Base-by-base conservation (phyloP, 2,797 vertebrate species). In the Xenentodon cancila region DNA sequence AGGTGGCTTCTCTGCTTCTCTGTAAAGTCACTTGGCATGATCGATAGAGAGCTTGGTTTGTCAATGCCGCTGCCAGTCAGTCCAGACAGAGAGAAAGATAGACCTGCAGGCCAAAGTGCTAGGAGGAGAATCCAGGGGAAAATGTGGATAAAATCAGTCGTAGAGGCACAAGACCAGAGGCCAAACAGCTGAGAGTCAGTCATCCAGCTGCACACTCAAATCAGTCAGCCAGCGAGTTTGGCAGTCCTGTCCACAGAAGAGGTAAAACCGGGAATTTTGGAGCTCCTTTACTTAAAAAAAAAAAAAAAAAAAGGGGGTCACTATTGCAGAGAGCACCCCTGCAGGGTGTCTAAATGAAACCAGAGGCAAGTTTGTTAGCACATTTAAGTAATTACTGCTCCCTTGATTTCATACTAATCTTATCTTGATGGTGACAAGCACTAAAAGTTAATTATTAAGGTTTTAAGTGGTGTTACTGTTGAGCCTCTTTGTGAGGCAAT, bases 1-100 rank as follows among this genome's bases (percentile, higher is more conserved):
- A 80, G 71, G 68, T 72, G 75, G 78, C 79, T 88, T 89, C 79
- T 78, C 79, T 73, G 71, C 59, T 53, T 76, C 71, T 50, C 66
- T 68, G 79, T 91, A 90, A 19, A 22, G 89, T 88, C 77, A 90
- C 83, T 83, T 76, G 81, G 77, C 63, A 52, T 76, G 86, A 84
- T 91, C 86, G 46, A 91, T 90, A 76, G 70, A 61, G 78, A 79
- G 79, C 72, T 45, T 30, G 48, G 69, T 63, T 66, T 84, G 90
- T 92, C 91, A 87, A 89, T 92, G 79, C 53, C 11, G 64, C 70
- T 75, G 87, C 65, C 75, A 70, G 75, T 84, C 79, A 77, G 53
- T n/a, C 30, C 59, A 25, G 46, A 32, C 17, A 55, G 18, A 51
- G 43, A 20, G 48, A 45, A 34, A 46, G 47, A 58, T 40, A 42